Conservation (phyloP, 2,113 vertebrate genomes). For the Struthio camelus region DNA sequence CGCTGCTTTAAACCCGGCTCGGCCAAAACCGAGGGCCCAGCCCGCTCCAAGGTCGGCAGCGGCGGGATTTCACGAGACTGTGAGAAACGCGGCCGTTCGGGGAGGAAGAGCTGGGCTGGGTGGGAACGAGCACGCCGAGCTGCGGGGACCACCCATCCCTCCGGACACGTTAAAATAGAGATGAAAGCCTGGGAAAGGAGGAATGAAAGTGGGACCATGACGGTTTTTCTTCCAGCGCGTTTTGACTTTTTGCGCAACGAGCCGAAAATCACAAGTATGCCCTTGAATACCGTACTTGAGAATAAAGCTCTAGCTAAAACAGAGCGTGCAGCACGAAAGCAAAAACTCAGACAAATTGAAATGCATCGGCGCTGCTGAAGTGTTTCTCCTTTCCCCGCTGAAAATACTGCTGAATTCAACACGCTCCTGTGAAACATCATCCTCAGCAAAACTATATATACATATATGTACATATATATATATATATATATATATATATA, state of each 20-base stretch:
- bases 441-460: not conserved
- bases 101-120: not conserved
- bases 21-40: no score
- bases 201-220: not conserved
- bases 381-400: constrained; percentile 12
- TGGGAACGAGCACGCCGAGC: not conserved
- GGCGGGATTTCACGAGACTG: not conserved
- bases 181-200: not conserved
- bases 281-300: not conserved
- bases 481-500: no score
- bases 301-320: constrained; percentile 60
- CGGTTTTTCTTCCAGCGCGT: not conserved
- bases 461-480: no score
- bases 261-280: constrained; percentile 23
- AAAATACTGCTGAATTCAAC: constrained; percentile 46
- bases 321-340: not conserved
- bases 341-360: not conserved
- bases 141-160: not conserved
- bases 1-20: no score
- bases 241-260: not conserved
- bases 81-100: not conserved
- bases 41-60: no score
- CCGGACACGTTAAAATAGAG: not conserved
- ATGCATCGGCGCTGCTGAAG: not conserved
- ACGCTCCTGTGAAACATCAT: not conserved